phyloP scores from a whole-genome alignment of 2,888 invertebrate genomes.

The Tethea ocularis region DNA sequence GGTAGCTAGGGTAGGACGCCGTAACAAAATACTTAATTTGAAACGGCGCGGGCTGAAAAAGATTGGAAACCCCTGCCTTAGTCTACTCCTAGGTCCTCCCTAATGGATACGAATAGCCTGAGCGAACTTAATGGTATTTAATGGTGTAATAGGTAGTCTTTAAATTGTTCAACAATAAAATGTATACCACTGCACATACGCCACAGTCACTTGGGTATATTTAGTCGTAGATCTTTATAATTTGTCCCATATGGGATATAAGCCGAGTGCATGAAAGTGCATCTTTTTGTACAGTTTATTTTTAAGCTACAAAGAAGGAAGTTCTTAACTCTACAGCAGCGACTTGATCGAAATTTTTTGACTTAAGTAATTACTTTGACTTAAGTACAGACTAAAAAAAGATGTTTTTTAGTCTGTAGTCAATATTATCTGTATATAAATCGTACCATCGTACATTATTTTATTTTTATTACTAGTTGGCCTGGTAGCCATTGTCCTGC shows the following conservation, averaged over 20 bases:
- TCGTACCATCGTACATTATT: too few relatives aligned
- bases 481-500: too few relatives aligned
- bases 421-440: too few relatives aligned
- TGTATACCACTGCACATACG: background rate
- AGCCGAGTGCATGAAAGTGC: background rate
- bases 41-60: too few relatives aligned
- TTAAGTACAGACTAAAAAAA: too few relatives aligned
- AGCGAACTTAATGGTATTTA: slow-evolving; percentile 59
- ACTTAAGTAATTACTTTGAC: too few relatives aligned
- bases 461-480: too few relatives aligned
- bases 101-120: slow-evolving; percentile 42
- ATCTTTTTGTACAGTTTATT: background rate
- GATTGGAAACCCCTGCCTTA: too few relatives aligned
- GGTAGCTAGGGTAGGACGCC: too few relatives aligned
- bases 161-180: slow-evolving; percentile 11
- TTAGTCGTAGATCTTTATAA: slow-evolving; percentile 6
- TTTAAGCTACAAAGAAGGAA: background rate
- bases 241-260: background rate
- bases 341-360: too few relatives aligned
- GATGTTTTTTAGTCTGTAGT: too few relatives aligned
- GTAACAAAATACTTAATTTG: too few relatives aligned
- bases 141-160: slow-evolving; percentile 28
- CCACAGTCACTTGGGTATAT: background rate
- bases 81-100: background rate
- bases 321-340: background rate